Conservation (phyloP, 2,113 vertebrate species). For the Cynopterus brachyotis region DNA sequence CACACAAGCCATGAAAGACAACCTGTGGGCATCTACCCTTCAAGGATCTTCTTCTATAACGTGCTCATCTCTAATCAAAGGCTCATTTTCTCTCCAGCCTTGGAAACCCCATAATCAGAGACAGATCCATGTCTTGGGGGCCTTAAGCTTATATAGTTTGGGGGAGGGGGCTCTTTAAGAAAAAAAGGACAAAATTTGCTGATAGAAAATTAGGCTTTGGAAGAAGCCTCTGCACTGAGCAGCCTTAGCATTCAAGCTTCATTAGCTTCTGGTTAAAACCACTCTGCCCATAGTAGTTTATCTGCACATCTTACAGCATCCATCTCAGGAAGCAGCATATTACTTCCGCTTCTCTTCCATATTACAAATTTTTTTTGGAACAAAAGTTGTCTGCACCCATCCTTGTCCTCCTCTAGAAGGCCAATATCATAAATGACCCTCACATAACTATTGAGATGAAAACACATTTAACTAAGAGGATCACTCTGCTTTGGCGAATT, state of each 20-base stretch:
- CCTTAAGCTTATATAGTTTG: background rate
- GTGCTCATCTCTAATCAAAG: background rate
- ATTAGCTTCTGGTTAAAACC: background rate
- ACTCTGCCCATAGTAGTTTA: background rate
- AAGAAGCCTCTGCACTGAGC: background rate
- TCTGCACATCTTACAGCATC: background rate
- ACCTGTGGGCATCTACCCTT: accelerated
- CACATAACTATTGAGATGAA: background rate
- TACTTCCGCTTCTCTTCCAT: background rate
- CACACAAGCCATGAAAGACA: background rate
- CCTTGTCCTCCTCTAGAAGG: background rate
- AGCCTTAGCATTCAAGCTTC: background rate
- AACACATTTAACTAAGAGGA: background rate
- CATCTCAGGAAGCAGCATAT: background rate
- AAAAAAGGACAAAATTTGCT: background rate
- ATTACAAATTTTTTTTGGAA: background rate
- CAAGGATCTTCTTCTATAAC: background rate
- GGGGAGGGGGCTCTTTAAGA: background rate
- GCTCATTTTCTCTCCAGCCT: background rate
- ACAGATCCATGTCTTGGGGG: background rate
- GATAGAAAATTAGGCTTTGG: background rate
- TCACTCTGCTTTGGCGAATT: background rate
- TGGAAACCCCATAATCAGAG: background rate
- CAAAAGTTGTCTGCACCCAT: background rate
- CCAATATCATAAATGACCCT: background rate